A percentile compares a stretch with the other conserved stretches of the same genome.
Conservation (phyloP, 1,140 invertebrate species). For the Steinernema feltiae region DNA sequence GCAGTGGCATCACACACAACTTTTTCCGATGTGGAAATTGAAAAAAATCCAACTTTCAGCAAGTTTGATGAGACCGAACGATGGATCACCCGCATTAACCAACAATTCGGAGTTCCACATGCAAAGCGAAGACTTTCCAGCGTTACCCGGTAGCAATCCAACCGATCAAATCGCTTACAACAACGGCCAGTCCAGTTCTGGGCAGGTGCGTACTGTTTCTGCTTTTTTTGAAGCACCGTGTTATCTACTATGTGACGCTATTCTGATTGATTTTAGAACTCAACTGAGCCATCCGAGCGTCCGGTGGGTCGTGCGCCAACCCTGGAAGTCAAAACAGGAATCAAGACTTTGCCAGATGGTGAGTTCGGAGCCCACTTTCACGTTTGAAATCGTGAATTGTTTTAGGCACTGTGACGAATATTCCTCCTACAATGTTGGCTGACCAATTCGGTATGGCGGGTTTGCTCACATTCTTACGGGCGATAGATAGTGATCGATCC, state of each 20-base stretch:
- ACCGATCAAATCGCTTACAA: constrained; percentile 60
- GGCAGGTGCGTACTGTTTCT: constrained; percentile 46
- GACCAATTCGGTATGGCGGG: constrained; percentile 99
- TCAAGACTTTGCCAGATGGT: constrained; percentile 89
- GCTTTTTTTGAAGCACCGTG: constrained; percentile 29
- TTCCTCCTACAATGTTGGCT: constrained; percentile 92
- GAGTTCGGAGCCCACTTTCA: constrained; percentile 65
- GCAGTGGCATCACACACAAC: too few relatives aligned
- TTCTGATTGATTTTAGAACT: not conserved
- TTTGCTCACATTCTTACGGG: constrained; percentile 88
- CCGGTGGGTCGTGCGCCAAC: not conserved
- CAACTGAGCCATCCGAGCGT: not conserved
- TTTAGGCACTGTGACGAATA: constrained; percentile 76
- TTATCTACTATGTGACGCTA: not conserved
- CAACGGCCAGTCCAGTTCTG: constrained; percentile 34
- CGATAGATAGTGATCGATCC: constrained; percentile 70
- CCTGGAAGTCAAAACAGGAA: constrained; percentile 68
- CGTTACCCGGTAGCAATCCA: constrained; percentile 70
- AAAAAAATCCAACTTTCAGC: constrained; percentile 34
- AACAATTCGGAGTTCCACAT: constrained; percentile 76
- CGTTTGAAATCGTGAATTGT: constrained; percentile 54
- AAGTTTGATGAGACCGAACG: constrained; percentile 34
- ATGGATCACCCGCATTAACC: constrained; percentile 19
- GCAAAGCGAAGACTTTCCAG: constrained; percentile 96
- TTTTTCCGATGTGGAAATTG: not conserved